Conservation (phyloP, 2,888 invertebrate species). For the Germaria angustata region DNA sequence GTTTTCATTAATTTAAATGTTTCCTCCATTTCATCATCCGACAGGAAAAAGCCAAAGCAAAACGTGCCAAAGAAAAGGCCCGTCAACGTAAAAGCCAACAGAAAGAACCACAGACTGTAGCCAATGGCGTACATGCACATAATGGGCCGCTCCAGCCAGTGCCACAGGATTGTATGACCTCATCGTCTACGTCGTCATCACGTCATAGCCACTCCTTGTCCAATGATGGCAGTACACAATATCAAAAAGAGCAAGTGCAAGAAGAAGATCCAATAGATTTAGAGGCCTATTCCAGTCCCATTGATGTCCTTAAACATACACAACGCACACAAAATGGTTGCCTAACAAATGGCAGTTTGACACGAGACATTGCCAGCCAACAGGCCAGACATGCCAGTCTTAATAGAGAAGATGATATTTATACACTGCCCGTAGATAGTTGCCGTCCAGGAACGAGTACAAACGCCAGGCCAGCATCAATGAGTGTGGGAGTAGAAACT, state of each 20-base stretch:
- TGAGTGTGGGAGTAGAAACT: slow-evolving; percentile 72
- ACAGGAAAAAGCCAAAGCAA: slow-evolving; percentile 86
- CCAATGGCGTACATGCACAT: slow-evolving; percentile 69
- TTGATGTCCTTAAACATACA: slow-evolving; percentile 80
- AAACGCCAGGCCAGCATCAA: slow-evolving; percentile 71
- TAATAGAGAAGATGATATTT: slow-evolving; percentile 78
- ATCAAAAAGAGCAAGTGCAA: slow-evolving; percentile 53
- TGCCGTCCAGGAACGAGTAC: slow-evolving; percentile 72
- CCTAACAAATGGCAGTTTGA: slow-evolving; percentile 74
- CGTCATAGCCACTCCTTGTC: slow-evolving; percentile 52
- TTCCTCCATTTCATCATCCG: slow-evolving; percentile 38
- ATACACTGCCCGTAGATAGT: slow-evolving; percentile 78
- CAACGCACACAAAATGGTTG: slow-evolving; percentile 75
- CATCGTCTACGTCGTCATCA: slow-evolving; percentile 58
- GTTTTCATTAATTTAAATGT: too few relatives aligned
- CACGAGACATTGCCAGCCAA: slow-evolving; percentile 70
- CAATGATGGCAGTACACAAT: slow-evolving; percentile 23
- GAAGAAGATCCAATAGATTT: slow-evolving; percentile 74
- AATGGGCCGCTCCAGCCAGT: slow-evolving; percentile 77
- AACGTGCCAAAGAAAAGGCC: slow-evolving; percentile 86
- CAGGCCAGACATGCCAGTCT: slow-evolving; percentile 69
- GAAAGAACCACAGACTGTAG: slow-evolving; percentile 71
- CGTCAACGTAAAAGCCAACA: slow-evolving; percentile 83
- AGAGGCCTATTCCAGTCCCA: slow-evolving; percentile 82
- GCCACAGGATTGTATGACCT: slow-evolving; percentile 76